Evolutionary conservation across 1,140 invertebrate species (phyloP), one percentile per base, ranked within the genome.

Genomic region (Sitobion miscanthi): DNA sequence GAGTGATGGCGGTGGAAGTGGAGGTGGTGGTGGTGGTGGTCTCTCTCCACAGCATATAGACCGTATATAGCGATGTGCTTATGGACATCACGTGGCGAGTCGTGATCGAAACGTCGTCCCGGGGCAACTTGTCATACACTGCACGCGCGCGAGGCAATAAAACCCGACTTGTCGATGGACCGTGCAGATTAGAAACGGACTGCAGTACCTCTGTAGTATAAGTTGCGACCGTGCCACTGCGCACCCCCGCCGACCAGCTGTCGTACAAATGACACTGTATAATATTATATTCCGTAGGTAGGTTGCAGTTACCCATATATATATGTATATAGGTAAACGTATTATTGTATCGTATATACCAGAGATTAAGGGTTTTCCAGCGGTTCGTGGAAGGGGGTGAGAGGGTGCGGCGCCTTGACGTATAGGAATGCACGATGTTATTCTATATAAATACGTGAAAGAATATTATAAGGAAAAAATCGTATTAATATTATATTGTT

Each of bases 71-170:
- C 62, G 62, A 35, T 38, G 69, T 11, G 49, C n/a, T n/a, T n/a
- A 21, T 38, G 88, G 49, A 90, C 52, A 57, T 54, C 49, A 47
- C 54, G 54, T 69, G 62, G 62, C 62, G 88, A 57, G 30, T 90
- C 88, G 88, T 90, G 88, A 90, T 57, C 52, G 49, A 45, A 45
- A 90, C 54, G 88, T 90, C 88, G 35, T 90, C 47, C 88, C 47
- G 54, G 35, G 54, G 88, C 88, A 90, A 90, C 88, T 90, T 90
- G 88, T 90, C 88, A 90, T 90, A 90, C 88, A 90, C 88, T 77
- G 62, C 62, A 77, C 62, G 62, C 62, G 62, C 62, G n/a, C n/a
- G 25, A 35, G 20, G n/a, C 88, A 90, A 90, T 90, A 90, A 90
- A 90, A 90, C 49, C 88, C 88, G 88, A 90, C 88, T 90, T 57